Percentiles rank a stretch among this genome's conserved stretches.
These are phyloP conservation scores for Apodemia zela DNA, from an alignment of 2,888 invertebrate genomes.

Conservation along the genomic window DNA sequence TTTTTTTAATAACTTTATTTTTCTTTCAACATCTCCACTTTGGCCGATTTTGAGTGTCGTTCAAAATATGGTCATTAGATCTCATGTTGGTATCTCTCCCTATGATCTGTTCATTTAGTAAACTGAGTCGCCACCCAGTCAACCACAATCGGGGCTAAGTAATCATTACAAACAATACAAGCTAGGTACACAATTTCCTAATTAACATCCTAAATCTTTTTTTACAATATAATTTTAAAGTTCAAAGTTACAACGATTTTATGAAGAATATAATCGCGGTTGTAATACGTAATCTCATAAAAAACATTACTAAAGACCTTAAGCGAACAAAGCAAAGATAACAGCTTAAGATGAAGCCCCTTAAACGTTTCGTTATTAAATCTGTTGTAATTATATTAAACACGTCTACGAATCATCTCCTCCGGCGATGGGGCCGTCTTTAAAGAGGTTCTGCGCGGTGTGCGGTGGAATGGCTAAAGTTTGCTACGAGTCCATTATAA, in stretches of 20 bases:
- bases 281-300: conserved; percentile 1
- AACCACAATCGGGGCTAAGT: too few species aligned
- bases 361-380: conserved; percentile 78
- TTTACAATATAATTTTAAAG: too few species aligned
- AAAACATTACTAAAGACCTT: conserved; percentile 37
- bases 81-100: too few species aligned
- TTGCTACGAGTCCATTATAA: conserved; percentile 80
- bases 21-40: too few species aligned
- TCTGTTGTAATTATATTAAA: conserved; percentile 80
- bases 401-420: conserved; percentile 79
- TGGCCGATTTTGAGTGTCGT: too few species aligned
- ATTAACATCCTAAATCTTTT: too few species aligned
- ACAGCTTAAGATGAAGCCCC: conserved; percentile 60
- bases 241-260: background rate
- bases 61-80: too few species aligned
- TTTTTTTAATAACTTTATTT: too few species aligned
- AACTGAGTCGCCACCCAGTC: too few species aligned
- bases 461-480: conserved; percentile 75
- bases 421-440: conserved; percentile 76
- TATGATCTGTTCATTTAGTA: too few species aligned
- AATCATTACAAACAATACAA: too few species aligned
- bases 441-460: conserved; percentile 73
- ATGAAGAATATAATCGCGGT: background rate
- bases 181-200: too few species aligned
- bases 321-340: conserved; percentile 58